phyloP scores from a whole-genome alignment of 2,888 invertebrate species.

The Carterocephalus palaemon region DNA sequence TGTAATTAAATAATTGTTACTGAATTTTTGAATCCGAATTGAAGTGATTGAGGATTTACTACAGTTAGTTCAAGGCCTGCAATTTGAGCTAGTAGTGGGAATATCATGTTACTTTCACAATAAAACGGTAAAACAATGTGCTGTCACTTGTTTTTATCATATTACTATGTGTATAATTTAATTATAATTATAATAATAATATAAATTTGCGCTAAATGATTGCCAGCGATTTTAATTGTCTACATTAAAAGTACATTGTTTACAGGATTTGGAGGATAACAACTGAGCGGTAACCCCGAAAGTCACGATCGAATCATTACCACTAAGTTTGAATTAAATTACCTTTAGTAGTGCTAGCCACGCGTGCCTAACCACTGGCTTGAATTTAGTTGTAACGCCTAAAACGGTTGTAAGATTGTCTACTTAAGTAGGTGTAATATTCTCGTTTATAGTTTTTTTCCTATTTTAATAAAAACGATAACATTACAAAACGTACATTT shows the following conservation, averaged over 20 bases:
- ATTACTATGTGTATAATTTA: neutral
- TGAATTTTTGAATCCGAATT: too few relatives aligned
- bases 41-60: too few relatives aligned
- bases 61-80: too few relatives aligned
- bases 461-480: too few relatives aligned
- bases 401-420: conserved; percentile 7
- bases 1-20: too few relatives aligned
- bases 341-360: conserved; percentile 9
- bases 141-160: too few relatives aligned
- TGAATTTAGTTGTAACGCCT: conserved; percentile 9
- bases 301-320: conserved; percentile 13
- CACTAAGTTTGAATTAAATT: conserved; percentile 12
- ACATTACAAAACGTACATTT: neutral
- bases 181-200: neutral
- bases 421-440: conserved; percentile 1
- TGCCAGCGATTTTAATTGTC: conserved; percentile 4
- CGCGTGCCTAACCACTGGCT: too few relatives aligned
- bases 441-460: neutral
- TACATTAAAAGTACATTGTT: conserved; percentile 27
- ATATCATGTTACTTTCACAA: too few relatives aligned
- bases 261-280: conserved; percentile 60
- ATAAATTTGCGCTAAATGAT: neutral
- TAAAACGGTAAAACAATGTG: too few relatives aligned
- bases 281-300: conserved; percentile 37
- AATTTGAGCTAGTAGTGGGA: too few relatives aligned